These are phyloP conservation scores for Sinotaia quadrata DNA, from an alignment of 2,888 invertebrate genomes.

Conservation along the genomic window DNA sequence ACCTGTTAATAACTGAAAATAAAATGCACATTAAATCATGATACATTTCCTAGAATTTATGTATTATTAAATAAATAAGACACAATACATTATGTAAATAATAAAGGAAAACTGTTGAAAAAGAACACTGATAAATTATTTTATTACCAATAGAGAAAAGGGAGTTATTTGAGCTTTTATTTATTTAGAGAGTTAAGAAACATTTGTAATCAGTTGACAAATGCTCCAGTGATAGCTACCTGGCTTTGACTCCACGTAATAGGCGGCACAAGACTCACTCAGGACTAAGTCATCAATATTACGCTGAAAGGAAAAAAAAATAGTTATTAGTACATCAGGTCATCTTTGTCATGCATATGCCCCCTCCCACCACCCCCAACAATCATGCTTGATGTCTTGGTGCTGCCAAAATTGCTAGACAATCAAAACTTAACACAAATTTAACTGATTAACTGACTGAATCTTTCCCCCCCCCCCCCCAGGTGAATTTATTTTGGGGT, in stretches of 20 bases:
- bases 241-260: slow-evolving; percentile 77
- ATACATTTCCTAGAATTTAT: background rate
- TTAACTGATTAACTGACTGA: too few relatives aligned
- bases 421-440: too few relatives aligned
- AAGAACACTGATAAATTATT: too few relatives aligned
- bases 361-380: too few relatives aligned
- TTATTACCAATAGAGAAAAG: too few relatives aligned
- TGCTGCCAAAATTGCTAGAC: too few relatives aligned
- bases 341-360: background rate
- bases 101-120: background rate
- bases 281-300: slow-evolving; percentile 72
- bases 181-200: background rate
- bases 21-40: slow-evolving; percentile 9
- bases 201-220: too few relatives aligned
- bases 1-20: slow-evolving; percentile 75
- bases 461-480: too few relatives aligned
- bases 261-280: slow-evolving; percentile 80
- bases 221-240: too few relatives aligned
- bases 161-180: background rate
- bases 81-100: background rate
- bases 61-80: background rate
- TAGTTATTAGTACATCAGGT: background rate
- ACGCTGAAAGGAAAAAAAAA: slow-evolving; percentile 57
- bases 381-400: too few relatives aligned
- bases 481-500: too few relatives aligned